phyloP scores from a whole-genome alignment of 2,888 invertebrate genomes.

The Chorisops tibialis region DNA sequence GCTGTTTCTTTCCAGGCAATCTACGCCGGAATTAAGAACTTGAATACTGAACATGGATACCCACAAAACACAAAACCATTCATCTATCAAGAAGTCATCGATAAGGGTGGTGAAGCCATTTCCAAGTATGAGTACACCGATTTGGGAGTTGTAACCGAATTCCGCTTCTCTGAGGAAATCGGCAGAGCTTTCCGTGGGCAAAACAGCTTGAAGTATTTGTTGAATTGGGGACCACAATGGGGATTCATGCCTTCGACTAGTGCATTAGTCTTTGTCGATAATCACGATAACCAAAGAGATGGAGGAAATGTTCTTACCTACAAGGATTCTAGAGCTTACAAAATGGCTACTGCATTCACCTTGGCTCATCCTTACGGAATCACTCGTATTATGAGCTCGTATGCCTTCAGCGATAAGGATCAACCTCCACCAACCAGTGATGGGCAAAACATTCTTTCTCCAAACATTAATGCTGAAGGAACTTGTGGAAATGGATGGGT shows the following conservation, averaged over 20 bases:
- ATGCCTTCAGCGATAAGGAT: constrained; percentile 61
- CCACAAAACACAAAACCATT: constrained; percentile 62
- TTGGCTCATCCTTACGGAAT: constrained; percentile 80
- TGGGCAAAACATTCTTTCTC: constrained; percentile 62
- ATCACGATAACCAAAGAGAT: constrained; percentile 87
- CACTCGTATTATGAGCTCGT: constrained; percentile 84
- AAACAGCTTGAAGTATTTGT: constrained; percentile 63
- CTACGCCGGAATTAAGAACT: constrained; percentile 58
- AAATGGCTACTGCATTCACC: constrained; percentile 81
- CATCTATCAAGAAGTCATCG: constrained; percentile 75
- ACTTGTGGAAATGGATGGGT: constrained; percentile 73
- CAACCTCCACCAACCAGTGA: constrained; percentile 65
- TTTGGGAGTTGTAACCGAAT: constrained; percentile 74
- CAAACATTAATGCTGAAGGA: constrained; percentile 62
- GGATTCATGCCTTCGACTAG: constrained; percentile 59
- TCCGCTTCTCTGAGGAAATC: constrained; percentile 53
- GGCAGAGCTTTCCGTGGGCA: constrained; percentile 57
- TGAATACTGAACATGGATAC: constrained; percentile 65
- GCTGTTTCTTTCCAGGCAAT: constrained; percentile 49
- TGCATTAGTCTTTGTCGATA: constrained; percentile 78
- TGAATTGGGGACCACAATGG: constrained; percentile 66
- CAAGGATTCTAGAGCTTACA: constrained; percentile 65
- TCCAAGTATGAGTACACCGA: constrained; percentile 53
- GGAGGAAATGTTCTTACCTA: constrained; percentile 65
- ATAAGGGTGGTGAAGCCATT: constrained; percentile 57